These are phyloP conservation scores for Coptodon bakossiorum DNA, from an alignment of 2,113 vertebrate genomes.

Conservation along the genomic window DNA sequence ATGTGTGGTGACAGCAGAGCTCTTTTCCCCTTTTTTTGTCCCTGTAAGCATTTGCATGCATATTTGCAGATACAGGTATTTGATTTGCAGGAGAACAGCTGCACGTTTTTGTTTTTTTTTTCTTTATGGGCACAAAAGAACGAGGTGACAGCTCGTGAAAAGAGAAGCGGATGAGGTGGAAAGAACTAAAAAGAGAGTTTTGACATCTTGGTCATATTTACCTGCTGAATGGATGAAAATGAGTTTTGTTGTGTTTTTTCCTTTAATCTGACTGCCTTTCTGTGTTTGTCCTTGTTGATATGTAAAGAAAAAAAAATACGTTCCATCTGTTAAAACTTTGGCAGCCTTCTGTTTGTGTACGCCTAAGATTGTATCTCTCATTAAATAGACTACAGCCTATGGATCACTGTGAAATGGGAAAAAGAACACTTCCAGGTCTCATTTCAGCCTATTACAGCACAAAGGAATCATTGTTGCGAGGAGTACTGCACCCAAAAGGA, in stretches of 20 bases:
- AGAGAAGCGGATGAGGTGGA: neutral
- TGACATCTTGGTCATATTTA: neutral
- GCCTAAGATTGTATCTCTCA: neutral
- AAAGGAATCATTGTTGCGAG: constrained; percentile 18
- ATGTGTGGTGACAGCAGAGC: neutral
- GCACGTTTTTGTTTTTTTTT: neutral
- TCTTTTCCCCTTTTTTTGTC: neutral
- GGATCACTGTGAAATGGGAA: neutral
- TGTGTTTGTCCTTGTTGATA: neutral
- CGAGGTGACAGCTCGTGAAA: neutral
- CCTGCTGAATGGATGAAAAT: neutral
- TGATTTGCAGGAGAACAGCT: neutral
- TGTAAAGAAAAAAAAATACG: neutral
- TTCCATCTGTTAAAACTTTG: neutral
- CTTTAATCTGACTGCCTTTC: neutral
- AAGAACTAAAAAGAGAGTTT: neutral
- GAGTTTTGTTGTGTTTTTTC: neutral
- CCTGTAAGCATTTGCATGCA: neutral
- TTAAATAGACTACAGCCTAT: neutral
- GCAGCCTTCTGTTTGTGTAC: neutral
- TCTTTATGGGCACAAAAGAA: neutral
- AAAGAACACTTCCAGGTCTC: constrained; percentile 13
- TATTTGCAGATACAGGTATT: neutral
- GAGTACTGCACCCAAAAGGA: neutral
- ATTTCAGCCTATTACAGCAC: constrained; percentile 17